Evolutionary conservation across 1,140 invertebrate genomes (phyloP), one percentile per base, ranked within the genome.

Genomic region (Macrosteles quadrilineatus): DNA sequence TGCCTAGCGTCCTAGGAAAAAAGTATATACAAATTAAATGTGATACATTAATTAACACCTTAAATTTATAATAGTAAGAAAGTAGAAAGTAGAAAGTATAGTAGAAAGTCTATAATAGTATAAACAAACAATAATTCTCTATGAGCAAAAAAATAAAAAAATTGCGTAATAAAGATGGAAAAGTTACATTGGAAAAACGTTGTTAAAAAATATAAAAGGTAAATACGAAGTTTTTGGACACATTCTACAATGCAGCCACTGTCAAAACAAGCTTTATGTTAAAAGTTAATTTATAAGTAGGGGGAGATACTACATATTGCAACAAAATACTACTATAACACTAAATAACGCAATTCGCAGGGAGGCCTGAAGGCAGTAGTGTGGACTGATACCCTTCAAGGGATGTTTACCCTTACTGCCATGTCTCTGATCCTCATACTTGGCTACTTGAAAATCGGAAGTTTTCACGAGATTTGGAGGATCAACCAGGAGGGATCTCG

Each of bases 341-440:
- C n/a, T n/a, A n/a, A n/a, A n/a, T n/a, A n/a, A n/a, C n/a, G n/a
- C n/a, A n/a, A n/a, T n/a, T n/a, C n/a, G 71, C 80, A 85, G 87
- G 87, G 90, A 73, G 90, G 90, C 47, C 83, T 92, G 25, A 86
- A 87, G 78, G 93, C 93, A 11, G 93, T 95, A 2, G 88, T 96
- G 50, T 92, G 91, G 88, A 93, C 93, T 1, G 93, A 95, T 77
- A 88, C 91, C 1, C 87, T 94, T 77, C 93, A 96, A 81, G 88
- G 91, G 0, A 81, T 87, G 19, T 85, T 95, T 0, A 95, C 95
- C 90, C 87, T 93, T 55, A 80, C 86, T 0, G 90, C 89, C 0
- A 85, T 91, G 19, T 47, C 91, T 9, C 81, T 87, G 2, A 87
- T 94, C 12, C 86, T 88, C 1, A 81, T 85, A 36, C 79, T 91